Evolutionary conservation across 2,888 invertebrate species (phyloP), one percentile per base, ranked within the genome.

Genomic region (Chrysolina haemoptera): DNA sequence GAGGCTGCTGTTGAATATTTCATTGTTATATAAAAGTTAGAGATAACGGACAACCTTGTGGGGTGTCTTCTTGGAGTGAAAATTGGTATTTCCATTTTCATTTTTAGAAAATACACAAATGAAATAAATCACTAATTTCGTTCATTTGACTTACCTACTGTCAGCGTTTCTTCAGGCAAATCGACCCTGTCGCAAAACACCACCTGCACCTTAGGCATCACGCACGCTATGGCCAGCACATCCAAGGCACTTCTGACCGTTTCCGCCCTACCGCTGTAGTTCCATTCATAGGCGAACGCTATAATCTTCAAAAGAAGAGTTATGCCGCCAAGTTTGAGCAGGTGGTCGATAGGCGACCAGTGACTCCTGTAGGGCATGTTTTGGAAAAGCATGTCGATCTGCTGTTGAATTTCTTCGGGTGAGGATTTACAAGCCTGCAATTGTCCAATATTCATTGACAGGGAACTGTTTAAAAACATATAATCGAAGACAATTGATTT

Each of bases 201-300:
- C 70, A 93, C 82, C 87, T 92, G 95, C 0, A 92, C 96, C 75
- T 94, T 92, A 6, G 98, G 97, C 84, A 96, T 93, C 18, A 98
- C 94, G 75, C 96, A 95, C 85, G 97, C 97, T 53, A 98, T 95
- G 0, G 95, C 94, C 55, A 99, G 90, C 48, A 96, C 96, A 87
- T 98, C 98, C 74, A 96, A 87, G 2, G 95, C 95, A 68, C 94
- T 93, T 50, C 94, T 90, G 2, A 96, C 93, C 0, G 95, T 95
- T 87, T 97, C 96, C 5, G 94, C 93, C 79, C 94, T 92, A 81
- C 96, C 96, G 80, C 94, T 94, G 85, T 94, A 96, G 88, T 95
- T 96, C 97, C 98, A 98, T 82, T 97, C 96, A 85, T 95, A 95
- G 0, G 96, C 94, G 83, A 95, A 94, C 0, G 95, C 96, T 20